Evolutionary conservation across 2,888 invertebrate genomes (phyloP).

Genomic region (Acrobasis suavella): DNA sequence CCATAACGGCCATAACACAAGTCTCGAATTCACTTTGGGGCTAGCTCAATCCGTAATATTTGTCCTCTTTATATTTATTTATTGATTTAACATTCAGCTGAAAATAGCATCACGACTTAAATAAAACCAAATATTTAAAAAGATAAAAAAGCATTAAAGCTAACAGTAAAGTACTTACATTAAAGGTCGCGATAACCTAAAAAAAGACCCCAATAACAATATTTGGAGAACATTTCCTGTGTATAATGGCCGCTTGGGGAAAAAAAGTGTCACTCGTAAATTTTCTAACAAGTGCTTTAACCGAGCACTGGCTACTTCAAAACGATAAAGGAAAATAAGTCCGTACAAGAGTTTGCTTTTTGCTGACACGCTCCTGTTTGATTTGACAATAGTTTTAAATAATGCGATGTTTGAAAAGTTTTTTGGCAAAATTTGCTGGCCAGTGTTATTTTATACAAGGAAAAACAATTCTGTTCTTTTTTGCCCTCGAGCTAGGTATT

Average conservation of each 20-base stretch:
- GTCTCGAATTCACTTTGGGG: too few relatives aligned
- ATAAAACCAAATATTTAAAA: background rate
- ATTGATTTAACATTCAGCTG: background rate
- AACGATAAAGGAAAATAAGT: conserved; percentile 21
- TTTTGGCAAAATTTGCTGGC: background rate
- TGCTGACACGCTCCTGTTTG: conserved; percentile 38
- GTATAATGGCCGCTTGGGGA: background rate
- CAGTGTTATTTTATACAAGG: background rate
- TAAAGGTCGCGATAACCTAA: background rate
- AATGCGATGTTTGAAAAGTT: background rate
- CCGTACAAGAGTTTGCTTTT: conserved; percentile 47
- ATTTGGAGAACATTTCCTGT: conserved; percentile 17
- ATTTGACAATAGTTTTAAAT: background rate
- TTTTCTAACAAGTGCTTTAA: conserved; percentile 17
- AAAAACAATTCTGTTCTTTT: too few relatives aligned
- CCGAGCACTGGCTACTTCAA: conserved; percentile 14
- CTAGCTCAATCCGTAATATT: too few relatives aligned
- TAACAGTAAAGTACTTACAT: background rate
- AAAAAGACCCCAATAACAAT: conserved; percentile 1
- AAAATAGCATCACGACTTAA: too few relatives aligned
- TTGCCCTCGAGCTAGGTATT: too few relatives aligned
- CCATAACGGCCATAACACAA: too few relatives aligned
- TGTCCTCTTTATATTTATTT: too few relatives aligned
- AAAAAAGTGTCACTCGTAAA: conserved; percentile 18
- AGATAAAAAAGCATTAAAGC: background rate